A percentile compares a stretch with the other conserved stretches of the same genome.
Evolutionary conservation across 2,888 invertebrate genomes (phyloP).

Genomic region (Diachrysia chrysitis): DNA sequence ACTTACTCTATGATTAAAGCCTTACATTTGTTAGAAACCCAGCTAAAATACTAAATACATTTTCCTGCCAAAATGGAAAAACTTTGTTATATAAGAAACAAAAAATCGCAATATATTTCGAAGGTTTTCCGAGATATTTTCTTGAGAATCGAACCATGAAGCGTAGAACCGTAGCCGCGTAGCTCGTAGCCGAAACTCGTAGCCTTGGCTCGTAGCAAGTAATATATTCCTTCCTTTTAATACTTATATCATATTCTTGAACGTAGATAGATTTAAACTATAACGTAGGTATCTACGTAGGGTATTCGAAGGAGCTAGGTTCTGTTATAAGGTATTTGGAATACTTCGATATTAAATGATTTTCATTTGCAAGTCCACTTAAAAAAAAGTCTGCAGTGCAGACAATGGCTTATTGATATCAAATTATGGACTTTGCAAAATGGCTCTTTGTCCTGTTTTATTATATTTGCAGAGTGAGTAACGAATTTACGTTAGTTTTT

Average conservation of each 20-base stretch:
- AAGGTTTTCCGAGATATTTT: conserved; percentile 36
- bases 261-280: conserved; percentile 21
- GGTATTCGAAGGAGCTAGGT: neutral
- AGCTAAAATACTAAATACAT: conserved; percentile 41
- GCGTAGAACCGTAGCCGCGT: conserved; percentile 43
- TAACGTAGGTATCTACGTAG: conserved; percentile 38
- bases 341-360: neutral
- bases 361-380: too few species aligned
- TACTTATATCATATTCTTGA: conserved; percentile 38
- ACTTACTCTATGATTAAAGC: conserved; percentile 39
- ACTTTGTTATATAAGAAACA: conserved; percentile 22
- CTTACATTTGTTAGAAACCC: conserved; percentile 30
- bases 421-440: too few species aligned
- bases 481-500: too few species aligned
- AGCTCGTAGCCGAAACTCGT: conserved; percentile 44
- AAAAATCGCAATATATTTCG: conserved; percentile 44
- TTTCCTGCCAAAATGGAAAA: conserved; percentile 34
- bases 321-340: neutral
- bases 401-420: too few species aligned
- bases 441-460: too few species aligned
- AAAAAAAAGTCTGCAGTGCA: too few species aligned
- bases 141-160: conserved; percentile 45
- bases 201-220: conserved; percentile 45
- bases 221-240: conserved; percentile 36
- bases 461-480: too few species aligned